phyloP scores from a whole-genome alignment of 2,797 vertebrate species.

The Uromys caudimaculatus region DNA sequence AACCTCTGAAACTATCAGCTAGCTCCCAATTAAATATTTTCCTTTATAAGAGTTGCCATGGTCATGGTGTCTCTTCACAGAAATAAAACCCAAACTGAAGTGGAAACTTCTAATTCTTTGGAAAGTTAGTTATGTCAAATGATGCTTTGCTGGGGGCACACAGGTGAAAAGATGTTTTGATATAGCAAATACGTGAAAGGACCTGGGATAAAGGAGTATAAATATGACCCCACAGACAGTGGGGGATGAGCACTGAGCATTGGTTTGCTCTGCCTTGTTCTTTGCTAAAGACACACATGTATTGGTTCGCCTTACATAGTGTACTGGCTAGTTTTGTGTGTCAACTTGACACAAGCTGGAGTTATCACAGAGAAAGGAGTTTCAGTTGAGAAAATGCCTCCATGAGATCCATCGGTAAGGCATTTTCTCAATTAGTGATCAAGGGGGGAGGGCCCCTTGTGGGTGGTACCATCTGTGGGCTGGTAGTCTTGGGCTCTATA shows the following conservation, averaged over 20 bases:
- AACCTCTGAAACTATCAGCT: neutral
- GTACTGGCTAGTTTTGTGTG: no score
- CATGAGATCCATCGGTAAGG: no score
- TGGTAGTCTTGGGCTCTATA: no score
- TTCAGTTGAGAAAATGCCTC: no score
- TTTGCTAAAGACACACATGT: neutral
- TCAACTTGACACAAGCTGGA: no score
- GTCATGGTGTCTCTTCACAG: neutral
- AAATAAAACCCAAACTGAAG: neutral
- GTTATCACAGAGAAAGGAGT: no score
- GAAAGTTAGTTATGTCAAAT: neutral
- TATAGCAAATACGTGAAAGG: neutral
- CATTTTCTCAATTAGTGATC: no score
- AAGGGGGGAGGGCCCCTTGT: no score
- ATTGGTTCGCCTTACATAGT: neutral
- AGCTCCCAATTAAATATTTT: neutral
- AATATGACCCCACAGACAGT: neutral
- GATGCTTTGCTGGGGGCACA: neutral
- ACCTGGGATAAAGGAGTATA: neutral
- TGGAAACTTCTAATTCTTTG: neutral
- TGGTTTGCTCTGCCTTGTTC: neutral
- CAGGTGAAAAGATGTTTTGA: neutral
- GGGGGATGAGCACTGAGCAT: neutral
- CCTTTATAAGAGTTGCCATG: neutral
- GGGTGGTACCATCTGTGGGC: no score